Conservation (phyloP, 1,140 invertebrate genomes). For the Caenorhabditis inopinata region DNA sequence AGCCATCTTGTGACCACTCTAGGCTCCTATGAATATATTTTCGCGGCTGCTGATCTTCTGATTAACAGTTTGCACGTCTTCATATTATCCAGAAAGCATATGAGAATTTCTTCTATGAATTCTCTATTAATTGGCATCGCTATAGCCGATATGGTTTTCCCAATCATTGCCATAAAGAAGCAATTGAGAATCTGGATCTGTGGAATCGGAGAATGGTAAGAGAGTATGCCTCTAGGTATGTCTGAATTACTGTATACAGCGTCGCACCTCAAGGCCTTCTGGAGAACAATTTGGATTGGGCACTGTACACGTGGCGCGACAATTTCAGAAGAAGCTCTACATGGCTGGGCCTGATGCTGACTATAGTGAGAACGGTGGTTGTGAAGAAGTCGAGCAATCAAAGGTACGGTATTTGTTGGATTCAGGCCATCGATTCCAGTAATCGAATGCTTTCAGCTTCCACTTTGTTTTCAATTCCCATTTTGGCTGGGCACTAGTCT, state of each 20-base stretch:
- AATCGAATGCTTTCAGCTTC: not conserved
- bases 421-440: too few relatives aligned
- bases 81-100: not conserved
- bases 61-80: not conserved
- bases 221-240: too few relatives aligned
- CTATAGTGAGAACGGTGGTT: not conserved
- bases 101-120: not conserved
- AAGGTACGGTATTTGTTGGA: too few relatives aligned
- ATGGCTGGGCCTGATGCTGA: not conserved
- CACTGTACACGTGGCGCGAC: not conserved
- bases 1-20: not conserved
- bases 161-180: not conserved
- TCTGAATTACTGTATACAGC: too few relatives aligned
- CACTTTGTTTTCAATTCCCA: not conserved
- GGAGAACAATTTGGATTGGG: not conserved
- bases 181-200: not conserved
- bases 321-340: not conserved
- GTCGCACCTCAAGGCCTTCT: not conserved
- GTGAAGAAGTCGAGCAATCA: conserved; percentile 8
- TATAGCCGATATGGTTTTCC: not conserved
- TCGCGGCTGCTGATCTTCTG: not conserved
- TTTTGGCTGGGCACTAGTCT: not conserved
- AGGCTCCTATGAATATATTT: not conserved
- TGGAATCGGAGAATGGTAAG: not conserved
- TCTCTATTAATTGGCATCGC: not conserved